Evolutionary conservation across 2,113 vertebrate species (phyloP).

Genomic region (Aix galericulata): DNA sequence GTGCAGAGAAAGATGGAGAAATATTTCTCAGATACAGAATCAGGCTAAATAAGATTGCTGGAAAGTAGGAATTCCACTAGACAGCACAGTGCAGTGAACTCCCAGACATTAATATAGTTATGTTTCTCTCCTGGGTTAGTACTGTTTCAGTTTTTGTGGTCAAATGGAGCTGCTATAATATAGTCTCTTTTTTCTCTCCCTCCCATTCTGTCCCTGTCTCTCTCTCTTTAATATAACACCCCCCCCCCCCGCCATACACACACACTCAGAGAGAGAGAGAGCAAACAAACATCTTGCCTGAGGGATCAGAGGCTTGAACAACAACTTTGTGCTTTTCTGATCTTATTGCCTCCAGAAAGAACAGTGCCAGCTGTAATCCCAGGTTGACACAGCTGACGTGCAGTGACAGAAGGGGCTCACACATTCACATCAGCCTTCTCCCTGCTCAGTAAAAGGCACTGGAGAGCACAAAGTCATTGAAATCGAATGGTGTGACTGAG

Average conservation of each 20-base stretch:
- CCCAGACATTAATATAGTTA: neutral
- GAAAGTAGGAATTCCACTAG: neutral
- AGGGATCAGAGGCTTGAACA: conserved; percentile 20
- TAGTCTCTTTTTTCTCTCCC: neutral
- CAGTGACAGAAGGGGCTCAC: conserved; percentile 41
- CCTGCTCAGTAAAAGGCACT: neutral
- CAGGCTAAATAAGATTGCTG: neutral
- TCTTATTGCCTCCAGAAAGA: conserved; percentile 38
- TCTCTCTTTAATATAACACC: neutral
- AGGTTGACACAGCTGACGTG: conserved; percentile 1
- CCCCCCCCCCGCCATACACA: too few species aligned
- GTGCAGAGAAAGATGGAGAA: neutral
- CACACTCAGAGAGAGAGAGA: neutral
- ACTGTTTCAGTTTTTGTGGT: conserved; percentile 39
- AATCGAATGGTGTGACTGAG: neutral
- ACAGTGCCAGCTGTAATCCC: conserved; percentile 42
- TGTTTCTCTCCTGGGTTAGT: neutral
- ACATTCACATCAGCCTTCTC: neutral
- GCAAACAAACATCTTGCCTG: conserved; percentile 42
- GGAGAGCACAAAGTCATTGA: neutral
- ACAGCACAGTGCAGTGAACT: neutral
- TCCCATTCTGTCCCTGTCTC: neutral
- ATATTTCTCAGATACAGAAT: neutral
- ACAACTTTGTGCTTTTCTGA: conserved; percentile 51
- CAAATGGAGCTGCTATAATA: neutral